These are phyloP conservation scores for Ellobius talpinus DNA, from an alignment of 2,113 vertebrate species.

Conservation along the genomic window DNA sequence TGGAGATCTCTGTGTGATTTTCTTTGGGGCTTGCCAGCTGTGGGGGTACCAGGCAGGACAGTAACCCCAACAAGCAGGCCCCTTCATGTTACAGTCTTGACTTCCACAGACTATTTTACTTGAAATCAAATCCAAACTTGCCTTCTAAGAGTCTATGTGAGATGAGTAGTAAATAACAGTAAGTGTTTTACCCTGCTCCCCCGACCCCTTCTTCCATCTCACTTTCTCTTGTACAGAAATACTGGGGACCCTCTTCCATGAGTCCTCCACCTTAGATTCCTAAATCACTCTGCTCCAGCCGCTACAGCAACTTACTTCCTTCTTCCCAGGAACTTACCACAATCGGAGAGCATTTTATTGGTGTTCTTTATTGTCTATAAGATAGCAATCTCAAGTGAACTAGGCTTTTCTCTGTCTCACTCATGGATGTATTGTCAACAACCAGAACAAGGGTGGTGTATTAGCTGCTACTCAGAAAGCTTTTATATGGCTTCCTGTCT, in stretches of 20 bases:
- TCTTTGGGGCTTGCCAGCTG: too few relatives aligned
- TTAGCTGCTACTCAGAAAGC: background rate
- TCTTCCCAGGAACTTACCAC: background rate
- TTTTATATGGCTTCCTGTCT: background rate
- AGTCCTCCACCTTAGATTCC: background rate
- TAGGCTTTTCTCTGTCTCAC: background rate
- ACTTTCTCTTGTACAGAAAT: background rate
- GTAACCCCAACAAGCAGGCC: too few relatives aligned
- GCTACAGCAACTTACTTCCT: background rate
- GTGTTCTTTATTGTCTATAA: background rate
- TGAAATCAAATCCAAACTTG: background rate
- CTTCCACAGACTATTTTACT: background rate
- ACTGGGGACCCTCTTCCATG: background rate
- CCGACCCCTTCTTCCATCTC: background rate
- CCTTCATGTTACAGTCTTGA: too few relatives aligned
- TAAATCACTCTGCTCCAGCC: background rate
- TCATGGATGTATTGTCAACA: background rate
- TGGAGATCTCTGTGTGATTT: too few relatives aligned
- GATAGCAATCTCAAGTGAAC: background rate
- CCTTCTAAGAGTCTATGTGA: background rate
- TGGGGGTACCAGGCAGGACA: too few relatives aligned
- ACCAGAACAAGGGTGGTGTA: background rate
- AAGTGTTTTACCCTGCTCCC: too few relatives aligned
- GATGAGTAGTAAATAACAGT: too few relatives aligned
- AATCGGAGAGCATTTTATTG: background rate